Conservation (phyloP, 2,113 vertebrate genomes). For the Amphiprion ocellaris region DNA sequence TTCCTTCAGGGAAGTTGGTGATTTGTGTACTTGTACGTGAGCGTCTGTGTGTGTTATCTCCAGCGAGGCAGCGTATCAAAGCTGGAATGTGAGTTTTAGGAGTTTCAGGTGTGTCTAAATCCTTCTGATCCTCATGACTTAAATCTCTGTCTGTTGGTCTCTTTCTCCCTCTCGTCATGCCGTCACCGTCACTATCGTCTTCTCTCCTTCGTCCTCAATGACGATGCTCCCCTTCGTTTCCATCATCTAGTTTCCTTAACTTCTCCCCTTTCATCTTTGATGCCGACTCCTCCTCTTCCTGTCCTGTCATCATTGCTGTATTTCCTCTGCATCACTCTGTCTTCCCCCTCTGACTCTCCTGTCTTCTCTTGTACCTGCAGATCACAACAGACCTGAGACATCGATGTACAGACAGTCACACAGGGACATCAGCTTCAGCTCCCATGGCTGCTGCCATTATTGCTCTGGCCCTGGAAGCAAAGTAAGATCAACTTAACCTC, state of each 20-base stretch:
- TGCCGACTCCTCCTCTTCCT: not conserved
- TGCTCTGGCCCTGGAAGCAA: conserved; percentile 97
- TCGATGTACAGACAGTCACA: conserved; percentile 98
- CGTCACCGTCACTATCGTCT: not conserved
- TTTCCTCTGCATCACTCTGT: conserved; percentile 12
- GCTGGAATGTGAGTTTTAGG: conserved; percentile 66
- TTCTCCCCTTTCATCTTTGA: conserved; percentile 10
- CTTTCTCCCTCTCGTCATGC: conserved; percentile 13
- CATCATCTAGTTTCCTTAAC: conserved; percentile 7
- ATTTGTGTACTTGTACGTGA: conserved; percentile 3
- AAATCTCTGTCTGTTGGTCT: conserved; percentile 25
- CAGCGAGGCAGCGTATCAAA: conserved; percentile 41
- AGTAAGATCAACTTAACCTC: conserved; percentile 89
- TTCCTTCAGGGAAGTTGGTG: conserved; percentile 2
- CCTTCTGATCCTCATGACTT: conserved; percentile 56
- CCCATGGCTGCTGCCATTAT: conserved; percentile 99
- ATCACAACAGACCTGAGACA: conserved; percentile 98
- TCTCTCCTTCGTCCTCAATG: not conserved
- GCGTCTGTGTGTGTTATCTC: conserved; percentile 13
- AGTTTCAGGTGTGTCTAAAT: conserved; percentile 65
- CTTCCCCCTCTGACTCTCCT: not conserved
- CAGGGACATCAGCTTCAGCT: conserved; percentile 97
- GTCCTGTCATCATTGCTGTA: not conserved
- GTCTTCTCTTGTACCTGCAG: conserved; percentile 80
- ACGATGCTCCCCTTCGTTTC: not conserved